These are phyloP conservation scores for Cordylochernes scorpioides DNA, from an alignment of 2,888 invertebrate species.

Conservation along the genomic window DNA sequence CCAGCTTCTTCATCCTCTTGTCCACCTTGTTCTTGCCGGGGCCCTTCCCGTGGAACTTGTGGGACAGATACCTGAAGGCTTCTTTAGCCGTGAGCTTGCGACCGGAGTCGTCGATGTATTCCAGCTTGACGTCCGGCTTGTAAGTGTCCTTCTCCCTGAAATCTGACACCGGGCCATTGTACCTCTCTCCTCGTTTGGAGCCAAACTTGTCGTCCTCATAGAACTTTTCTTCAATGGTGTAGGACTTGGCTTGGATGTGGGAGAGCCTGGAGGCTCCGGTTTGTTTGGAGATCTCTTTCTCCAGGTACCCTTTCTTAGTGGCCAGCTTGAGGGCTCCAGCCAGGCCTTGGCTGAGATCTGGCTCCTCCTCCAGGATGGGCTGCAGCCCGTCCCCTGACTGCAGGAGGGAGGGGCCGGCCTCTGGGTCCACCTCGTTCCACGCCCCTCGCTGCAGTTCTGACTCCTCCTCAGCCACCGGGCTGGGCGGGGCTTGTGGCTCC, in stretches of 20 bases:
- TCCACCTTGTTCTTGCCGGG: conserved; percentile 95
- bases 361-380: conserved; percentile 65
- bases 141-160: conserved; percentile 74
- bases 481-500: no score
- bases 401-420: no score
- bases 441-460: conserved; percentile 36
- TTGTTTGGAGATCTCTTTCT: conserved; percentile 46
- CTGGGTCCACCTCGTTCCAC: conserved; percentile 54
- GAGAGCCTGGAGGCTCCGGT: conserved; percentile 38
- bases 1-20: conserved; percentile 73
- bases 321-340: conserved; percentile 70
- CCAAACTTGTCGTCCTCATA: conserved; percentile 43
- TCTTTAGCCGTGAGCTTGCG: conserved; percentile 74
- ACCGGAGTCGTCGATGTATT: conserved; percentile 91
- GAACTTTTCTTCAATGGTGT: conserved; percentile 27
- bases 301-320: conserved; percentile 73
- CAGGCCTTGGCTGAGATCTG: conserved; percentile 66
- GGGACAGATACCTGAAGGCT: conserved; percentile 61
- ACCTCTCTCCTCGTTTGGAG: conserved; percentile 27
- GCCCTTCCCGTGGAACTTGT: conserved; percentile 97
- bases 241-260: conserved; percentile 47
- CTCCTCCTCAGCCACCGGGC: no score
- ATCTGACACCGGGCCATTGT: conserved; percentile 56
- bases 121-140: conserved; percentile 74
- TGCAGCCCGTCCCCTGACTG: no score